Percentiles rank a stretch among this genome's conserved stretches.
Evolutionary conservation across 2,113 vertebrate species (phyloP).

Genomic region (Trogon melanurus): DNA sequence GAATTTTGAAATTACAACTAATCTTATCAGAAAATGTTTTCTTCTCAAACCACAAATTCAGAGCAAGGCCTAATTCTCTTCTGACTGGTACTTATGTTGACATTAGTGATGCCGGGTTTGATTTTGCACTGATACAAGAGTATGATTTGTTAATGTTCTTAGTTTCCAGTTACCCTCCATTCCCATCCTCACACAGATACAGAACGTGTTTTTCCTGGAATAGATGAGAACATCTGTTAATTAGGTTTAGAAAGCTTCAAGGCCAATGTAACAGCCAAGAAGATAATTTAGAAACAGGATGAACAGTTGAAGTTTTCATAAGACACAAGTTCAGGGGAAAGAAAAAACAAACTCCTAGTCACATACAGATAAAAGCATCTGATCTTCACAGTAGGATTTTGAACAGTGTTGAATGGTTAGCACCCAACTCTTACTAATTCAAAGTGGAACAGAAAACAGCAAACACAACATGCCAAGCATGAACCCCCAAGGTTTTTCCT

Average conservation of each 20-base stretch:
- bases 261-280: neutral
- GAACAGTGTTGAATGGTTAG: neutral
- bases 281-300: constrained; percentile 8
- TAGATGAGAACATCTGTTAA: neutral
- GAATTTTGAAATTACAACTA: neutral
- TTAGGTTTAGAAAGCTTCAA: neutral
- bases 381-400: neutral
- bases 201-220: neutral
- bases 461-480: neutral
- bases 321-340: neutral
- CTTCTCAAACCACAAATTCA: neutral
- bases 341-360: neutral
- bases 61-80: neutral
- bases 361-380: neutral
- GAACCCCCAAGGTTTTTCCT: neutral
- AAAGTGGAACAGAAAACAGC: neutral
- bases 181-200: neutral
- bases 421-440: neutral
- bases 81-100: neutral
- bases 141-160: neutral
- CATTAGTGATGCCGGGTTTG: neutral
- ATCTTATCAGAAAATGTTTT: neutral
- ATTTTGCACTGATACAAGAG: neutral
- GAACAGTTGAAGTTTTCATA: neutral
- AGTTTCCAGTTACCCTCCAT: neutral